Evolutionary conservation across 2,113 vertebrate genomes (phyloP).

Genomic region (Rhea pennata): DNA sequence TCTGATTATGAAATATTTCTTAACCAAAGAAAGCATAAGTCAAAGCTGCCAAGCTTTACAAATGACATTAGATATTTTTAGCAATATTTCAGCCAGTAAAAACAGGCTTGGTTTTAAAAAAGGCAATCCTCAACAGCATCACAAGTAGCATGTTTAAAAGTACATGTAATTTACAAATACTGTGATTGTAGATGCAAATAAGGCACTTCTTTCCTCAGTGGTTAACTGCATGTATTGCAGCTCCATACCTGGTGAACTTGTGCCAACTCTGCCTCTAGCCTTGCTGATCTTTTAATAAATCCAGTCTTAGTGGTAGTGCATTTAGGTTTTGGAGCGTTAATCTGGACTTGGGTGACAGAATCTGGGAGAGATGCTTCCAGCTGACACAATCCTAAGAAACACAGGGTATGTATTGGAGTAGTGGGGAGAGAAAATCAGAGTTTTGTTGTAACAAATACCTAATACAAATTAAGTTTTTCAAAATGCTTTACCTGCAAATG

Average conservation of each 20-base stretch:
- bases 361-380: constrained; percentile 80
- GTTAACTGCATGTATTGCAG: constrained; percentile 13
- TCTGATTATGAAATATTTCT: not conserved
- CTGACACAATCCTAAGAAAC: constrained; percentile 81
- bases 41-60: not conserved
- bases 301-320: constrained; percentile 65
- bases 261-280: constrained; percentile 73
- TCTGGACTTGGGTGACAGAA: constrained; percentile 72
- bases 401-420: not conserved
- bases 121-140: not conserved
- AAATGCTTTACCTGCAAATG: constrained; percentile 83
- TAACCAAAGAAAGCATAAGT: not conserved
- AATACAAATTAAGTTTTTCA: not conserved
- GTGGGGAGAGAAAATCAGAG: not conserved
- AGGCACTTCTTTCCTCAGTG: not conserved
- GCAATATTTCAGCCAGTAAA: not conserved
- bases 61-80: not conserved
- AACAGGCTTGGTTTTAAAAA: not conserved
- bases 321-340: constrained; percentile 72
- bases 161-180: not conserved
- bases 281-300: constrained; percentile 73
- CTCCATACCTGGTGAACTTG: constrained; percentile 84
- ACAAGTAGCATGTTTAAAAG: not conserved
- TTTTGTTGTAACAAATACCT: not conserved
- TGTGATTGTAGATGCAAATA: constrained; percentile 20